Evolutionary conservation across 1,140 invertebrate species (phyloP).

Genomic region (Pissodes strobi): DNA sequence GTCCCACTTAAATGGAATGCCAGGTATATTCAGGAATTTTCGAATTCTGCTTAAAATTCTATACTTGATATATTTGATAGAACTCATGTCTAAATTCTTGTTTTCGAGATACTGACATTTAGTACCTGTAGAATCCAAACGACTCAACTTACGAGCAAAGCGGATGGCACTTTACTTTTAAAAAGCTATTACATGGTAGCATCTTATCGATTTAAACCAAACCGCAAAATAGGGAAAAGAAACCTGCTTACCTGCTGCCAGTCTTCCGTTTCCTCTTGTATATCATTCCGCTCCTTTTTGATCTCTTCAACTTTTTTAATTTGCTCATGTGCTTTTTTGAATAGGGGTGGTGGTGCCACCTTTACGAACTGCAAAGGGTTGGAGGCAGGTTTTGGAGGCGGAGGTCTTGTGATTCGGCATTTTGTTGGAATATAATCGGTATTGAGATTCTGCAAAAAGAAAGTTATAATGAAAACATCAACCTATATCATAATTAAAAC

Average conservation of each 20-base stretch:
- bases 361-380: slow-evolving; percentile 90
- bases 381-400: slow-evolving; percentile 75
- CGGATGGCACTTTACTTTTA: background rate
- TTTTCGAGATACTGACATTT: background rate
- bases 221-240: background rate
- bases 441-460: slow-evolving; percentile 48
- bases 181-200: background rate
- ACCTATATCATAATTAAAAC: background rate
- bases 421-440: slow-evolving; percentile 54
- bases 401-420: slow-evolving; percentile 57
- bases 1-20: too few species aligned
- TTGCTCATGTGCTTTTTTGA: slow-evolving; percentile 82
- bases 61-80: too few species aligned
- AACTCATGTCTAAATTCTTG: too few species aligned
- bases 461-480: background rate
- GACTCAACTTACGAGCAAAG: background rate
- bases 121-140: too few species aligned
- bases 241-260: slow-evolving; percentile 86
- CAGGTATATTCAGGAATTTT: too few species aligned
- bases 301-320: slow-evolving; percentile 83
- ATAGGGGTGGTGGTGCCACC: slow-evolving; percentile 82
- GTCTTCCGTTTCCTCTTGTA: slow-evolving; percentile 81
- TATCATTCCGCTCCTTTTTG: slow-evolving; percentile 76
- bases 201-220: background rate
- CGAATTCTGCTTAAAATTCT: too few species aligned